phyloP scores from a whole-genome alignment of 2,113 vertebrate genomes.

The Nannobrachium achirus region DNA sequence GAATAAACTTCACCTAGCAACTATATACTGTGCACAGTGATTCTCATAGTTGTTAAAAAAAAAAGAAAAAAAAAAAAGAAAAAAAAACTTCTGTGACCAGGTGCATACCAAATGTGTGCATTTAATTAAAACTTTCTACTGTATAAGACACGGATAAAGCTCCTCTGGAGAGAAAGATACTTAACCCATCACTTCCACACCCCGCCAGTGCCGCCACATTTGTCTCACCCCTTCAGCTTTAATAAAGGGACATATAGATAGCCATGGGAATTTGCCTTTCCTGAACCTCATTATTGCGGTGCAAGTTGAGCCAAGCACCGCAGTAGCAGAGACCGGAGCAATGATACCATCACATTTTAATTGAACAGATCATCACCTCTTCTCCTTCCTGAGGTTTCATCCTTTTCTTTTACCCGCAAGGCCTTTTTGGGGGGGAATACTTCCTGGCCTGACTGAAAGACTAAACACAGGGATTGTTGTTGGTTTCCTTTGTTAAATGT shows the following conservation, averaged over 20 bases:
- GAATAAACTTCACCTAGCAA: slow-evolving; percentile 27
- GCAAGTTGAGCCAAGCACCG: slow-evolving; percentile 38
- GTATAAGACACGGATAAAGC: slow-evolving; percentile 49
- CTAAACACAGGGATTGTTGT: too few species aligned
- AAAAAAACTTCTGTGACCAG: slow-evolving; percentile 24
- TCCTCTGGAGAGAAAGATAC: slow-evolving; percentile 59
- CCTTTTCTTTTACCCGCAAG: too few species aligned
- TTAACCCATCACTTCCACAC: slow-evolving; percentile 57
- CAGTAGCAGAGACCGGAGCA: slow-evolving; percentile 24
- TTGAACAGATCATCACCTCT: background rate
- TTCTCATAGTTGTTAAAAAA: slow-evolving; percentile 4
- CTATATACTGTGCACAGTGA: background rate
- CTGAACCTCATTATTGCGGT: slow-evolving; percentile 51
- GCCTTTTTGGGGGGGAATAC: too few species aligned
- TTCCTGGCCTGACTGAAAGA: too few species aligned
- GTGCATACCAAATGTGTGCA: slow-evolving; percentile 31
- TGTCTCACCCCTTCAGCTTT: slow-evolving; percentile 49
- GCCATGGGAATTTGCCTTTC: slow-evolving; percentile 58
- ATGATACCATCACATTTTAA: slow-evolving; percentile 28
- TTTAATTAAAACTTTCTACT: slow-evolving; percentile 56
- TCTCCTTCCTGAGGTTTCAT: too few species aligned
- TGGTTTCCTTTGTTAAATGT: too few species aligned
- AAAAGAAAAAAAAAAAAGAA: background rate
- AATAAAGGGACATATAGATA: slow-evolving; percentile 62
- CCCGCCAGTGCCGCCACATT: slow-evolving; percentile 43